Evolutionary conservation across 2,797 vertebrate genomes (phyloP).

Genomic region (Notolabrus celidotus): DNA sequence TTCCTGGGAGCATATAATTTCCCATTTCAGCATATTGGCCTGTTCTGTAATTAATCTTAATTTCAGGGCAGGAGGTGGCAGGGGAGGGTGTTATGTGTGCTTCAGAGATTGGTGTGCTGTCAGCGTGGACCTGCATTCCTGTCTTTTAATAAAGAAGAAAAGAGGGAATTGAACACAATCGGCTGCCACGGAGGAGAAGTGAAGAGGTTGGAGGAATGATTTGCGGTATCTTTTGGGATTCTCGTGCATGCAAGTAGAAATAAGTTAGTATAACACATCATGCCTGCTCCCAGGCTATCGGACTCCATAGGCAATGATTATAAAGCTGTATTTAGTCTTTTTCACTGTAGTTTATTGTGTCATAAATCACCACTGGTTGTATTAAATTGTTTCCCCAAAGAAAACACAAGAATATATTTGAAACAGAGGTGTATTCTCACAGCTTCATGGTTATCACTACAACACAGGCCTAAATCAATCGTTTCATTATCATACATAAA

Average conservation of each 20-base stretch:
- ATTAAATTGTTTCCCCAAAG: conserved; percentile 37
- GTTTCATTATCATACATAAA: conserved; percentile 26
- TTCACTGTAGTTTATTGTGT: conserved; percentile 47
- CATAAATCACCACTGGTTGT: conserved; percentile 53
- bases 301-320: conserved; percentile 29
- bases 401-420: conserved; percentile 38
- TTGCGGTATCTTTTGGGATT: conserved; percentile 28
- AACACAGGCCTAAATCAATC: conserved; percentile 15
- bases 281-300: conserved; percentile 20
- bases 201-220: conserved; percentile 37
- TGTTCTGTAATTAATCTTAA: conserved; percentile 82
- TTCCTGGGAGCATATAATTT: conserved; percentile 72
- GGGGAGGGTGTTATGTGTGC: conserved; percentile 53
- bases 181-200: conserved; percentile 47
- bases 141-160: conserved; percentile 64
- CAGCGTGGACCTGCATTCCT: conserved; percentile 44
- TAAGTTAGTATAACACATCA: conserved; percentile 42
- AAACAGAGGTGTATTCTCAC: conserved; percentile 9
- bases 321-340: conserved; percentile 37
- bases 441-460: conserved; percentile 38
- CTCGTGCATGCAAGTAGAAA: conserved; percentile 29
- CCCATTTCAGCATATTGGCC: conserved; percentile 73
- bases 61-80: conserved; percentile 62
- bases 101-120: conserved; percentile 64
- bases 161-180: conserved; percentile 42